These are phyloP conservation scores for Phaedon cochleariae DNA, from an alignment of 2,888 invertebrate genomes.

Conservation along the genomic window DNA sequence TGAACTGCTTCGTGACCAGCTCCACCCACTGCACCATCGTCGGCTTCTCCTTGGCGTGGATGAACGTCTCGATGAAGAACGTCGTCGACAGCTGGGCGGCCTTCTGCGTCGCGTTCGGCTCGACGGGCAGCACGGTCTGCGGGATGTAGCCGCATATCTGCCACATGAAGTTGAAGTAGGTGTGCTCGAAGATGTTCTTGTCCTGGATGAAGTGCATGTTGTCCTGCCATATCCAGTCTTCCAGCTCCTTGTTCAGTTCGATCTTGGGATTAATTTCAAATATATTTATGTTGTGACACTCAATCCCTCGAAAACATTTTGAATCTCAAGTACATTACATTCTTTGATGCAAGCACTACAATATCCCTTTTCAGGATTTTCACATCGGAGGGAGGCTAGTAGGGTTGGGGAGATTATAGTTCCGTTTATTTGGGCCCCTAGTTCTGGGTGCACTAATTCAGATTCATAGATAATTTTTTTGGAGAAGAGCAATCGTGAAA, in stretches of 20 bases:
- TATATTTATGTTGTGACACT: too few species aligned
- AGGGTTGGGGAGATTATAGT: too few species aligned
- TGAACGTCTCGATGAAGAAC: slow-evolving; percentile 95
- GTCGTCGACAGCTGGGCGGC: slow-evolving; percentile 90
- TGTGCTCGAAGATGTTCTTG: slow-evolving; percentile 95
- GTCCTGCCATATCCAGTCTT: slow-evolving; percentile 97
- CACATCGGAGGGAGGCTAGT: too few species aligned
- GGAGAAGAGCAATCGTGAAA: too few species aligned
- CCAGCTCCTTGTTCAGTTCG: slow-evolving; percentile 79
- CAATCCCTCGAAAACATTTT: too few species aligned
- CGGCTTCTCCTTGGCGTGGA: slow-evolving; percentile 97
- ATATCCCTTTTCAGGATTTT: too few species aligned
- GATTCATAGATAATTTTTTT: too few species aligned
- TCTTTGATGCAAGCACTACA: too few species aligned
- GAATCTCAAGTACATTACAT: too few species aligned
- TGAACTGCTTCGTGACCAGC: slow-evolving; percentile 92
- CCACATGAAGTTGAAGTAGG: slow-evolving; percentile 96
- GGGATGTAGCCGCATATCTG: slow-evolving; percentile 95
- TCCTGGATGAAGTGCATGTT: slow-evolving; percentile 95
- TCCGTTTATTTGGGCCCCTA: too few species aligned
- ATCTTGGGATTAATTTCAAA: slow-evolving; percentile 50
- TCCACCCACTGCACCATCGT: slow-evolving; percentile 98
- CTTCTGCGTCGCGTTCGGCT: slow-evolving; percentile 83
- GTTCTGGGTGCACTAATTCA: too few species aligned
- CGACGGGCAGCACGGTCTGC: slow-evolving; percentile 81